These are phyloP conservation scores for Arrhamphus sclerolepis DNA, from an alignment of 2,797 vertebrate genomes.

Conservation along the genomic window DNA sequence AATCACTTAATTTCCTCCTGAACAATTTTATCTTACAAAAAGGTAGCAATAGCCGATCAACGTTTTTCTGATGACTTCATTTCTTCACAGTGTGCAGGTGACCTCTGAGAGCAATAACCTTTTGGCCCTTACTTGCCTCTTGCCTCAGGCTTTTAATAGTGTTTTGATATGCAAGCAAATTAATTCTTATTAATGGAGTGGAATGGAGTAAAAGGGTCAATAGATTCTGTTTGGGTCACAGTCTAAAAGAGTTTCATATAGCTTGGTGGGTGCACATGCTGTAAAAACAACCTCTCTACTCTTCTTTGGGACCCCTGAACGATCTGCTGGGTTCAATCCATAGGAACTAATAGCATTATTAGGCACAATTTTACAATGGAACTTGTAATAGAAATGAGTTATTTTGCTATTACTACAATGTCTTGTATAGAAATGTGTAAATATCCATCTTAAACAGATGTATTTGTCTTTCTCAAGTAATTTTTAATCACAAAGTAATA, in stretches of 20 bases:
- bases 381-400: constrained; percentile 69
- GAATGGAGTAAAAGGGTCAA: constrained; percentile 84
- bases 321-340: constrained; percentile 65
- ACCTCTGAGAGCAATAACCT: constrained; percentile 85
- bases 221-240: constrained; percentile 82
- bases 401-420: constrained; percentile 65
- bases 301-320: constrained; percentile 50
- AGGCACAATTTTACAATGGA: constrained; percentile 62
- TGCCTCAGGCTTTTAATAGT: constrained; percentile 83
- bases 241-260: constrained; percentile 75
- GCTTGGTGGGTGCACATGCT: constrained; percentile 43
- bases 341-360: constrained; percentile 64
- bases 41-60: constrained; percentile 49
- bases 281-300: constrained; percentile 18
- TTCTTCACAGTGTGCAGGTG: constrained; percentile 62
- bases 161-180: constrained; percentile 91
- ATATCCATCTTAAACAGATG: constrained; percentile 68
- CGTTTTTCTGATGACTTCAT: constrained; percentile 45
- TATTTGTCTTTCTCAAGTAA: constrained; percentile 56
- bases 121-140: constrained; percentile 78
- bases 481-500: constrained; percentile 54
- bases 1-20: no score
- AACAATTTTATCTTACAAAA: not conserved
- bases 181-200: constrained; percentile 86
- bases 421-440: constrained; percentile 68